Base-by-base conservation (phyloP, 2,797 vertebrate species). In the Amblyopsis hoosieri region DNA sequence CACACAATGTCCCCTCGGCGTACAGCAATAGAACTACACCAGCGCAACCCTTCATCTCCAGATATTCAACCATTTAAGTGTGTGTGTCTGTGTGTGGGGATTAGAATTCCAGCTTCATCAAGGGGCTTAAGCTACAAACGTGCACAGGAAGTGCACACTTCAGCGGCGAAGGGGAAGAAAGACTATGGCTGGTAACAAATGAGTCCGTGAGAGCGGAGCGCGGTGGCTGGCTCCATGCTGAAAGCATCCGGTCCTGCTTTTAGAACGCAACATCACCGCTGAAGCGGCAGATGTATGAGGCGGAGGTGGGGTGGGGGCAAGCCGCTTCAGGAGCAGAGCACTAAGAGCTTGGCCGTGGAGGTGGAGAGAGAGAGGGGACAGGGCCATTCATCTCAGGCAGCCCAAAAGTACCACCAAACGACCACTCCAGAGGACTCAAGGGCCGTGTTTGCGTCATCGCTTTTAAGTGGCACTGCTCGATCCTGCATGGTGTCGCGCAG, bases 111-210 rank as follows among this genome's bases (percentile, higher is more conserved):
- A 83, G 80, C 79, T 84, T 75, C 75, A 87, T 81, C 75, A 62
- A 67, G 69, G 78, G 83, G 80, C 79, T 84, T 76, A 81, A 74
- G 75, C 82, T 80, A 83, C 80, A 87, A 89, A 87, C 70, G 83
- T 81, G 76, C 85, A 88, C 83, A 91, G 91, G 91, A 93, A 93
- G 90, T 81, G 86, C 85, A 86, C 90, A 87, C 91, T 92, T 87
- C 74, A 90, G 79, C 75, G 42, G 82, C 81, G 82, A 81, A 82
- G 84, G 79, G 86, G 87, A 81, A 83, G 83, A 83, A 84, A 81
- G 84, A 79, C 85, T 80, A 85, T 78, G 78, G 86, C 74, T 81
- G 81, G 82, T 76, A 87, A 84, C 85, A 90, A 88, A 90, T 84
- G 75, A 81, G 84, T 83, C 87, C 62, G 89, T 87, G 88, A 91